phyloP scores from a whole-genome alignment of 2,888 invertebrate species.

The Masnerella sp. region DNA sequence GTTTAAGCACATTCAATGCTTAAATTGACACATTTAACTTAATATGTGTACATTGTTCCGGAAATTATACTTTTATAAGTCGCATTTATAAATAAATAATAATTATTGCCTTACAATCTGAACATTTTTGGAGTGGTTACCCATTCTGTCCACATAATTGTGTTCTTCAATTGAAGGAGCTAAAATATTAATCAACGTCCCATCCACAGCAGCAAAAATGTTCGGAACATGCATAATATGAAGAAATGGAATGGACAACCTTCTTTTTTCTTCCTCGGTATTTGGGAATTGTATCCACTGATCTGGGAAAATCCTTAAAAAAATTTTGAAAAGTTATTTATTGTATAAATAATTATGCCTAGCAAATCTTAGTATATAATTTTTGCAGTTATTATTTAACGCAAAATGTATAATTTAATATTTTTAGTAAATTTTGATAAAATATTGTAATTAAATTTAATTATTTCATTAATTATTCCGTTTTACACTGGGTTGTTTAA shows the following conservation, averaged over 20 bases:
- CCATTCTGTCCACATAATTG: constrained; percentile 8
- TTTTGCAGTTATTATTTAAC: no score
- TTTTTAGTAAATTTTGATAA: neutral
- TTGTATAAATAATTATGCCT: no score
- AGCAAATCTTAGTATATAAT: no score
- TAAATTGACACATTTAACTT: no score
- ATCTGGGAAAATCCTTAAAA: no score
- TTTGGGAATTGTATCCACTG: neutral
- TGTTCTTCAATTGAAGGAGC: neutral
- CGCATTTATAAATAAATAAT: neutral
- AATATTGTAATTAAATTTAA: no score
- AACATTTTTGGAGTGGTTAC: constrained; percentile 6
- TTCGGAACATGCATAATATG: neutral
- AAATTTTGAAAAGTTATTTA: no score
- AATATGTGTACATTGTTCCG: no score
- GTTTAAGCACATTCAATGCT: no score
- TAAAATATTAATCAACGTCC: constrained; percentile 7
- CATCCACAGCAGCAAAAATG: constrained; percentile 1
- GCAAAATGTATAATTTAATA: neutral
- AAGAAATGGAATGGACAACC: neutral
- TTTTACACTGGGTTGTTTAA: no score
- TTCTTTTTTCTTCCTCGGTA: neutral
- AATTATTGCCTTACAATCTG: constrained; percentile 12
- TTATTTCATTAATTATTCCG: no score
- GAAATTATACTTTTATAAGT: no score